A percentile compares a stretch with the other conserved stretches of the same genome.
These are phyloP conservation scores for Linurgus olivaceus DNA, from an alignment of 2,797 vertebrate species.

Conservation along the genomic window DNA sequence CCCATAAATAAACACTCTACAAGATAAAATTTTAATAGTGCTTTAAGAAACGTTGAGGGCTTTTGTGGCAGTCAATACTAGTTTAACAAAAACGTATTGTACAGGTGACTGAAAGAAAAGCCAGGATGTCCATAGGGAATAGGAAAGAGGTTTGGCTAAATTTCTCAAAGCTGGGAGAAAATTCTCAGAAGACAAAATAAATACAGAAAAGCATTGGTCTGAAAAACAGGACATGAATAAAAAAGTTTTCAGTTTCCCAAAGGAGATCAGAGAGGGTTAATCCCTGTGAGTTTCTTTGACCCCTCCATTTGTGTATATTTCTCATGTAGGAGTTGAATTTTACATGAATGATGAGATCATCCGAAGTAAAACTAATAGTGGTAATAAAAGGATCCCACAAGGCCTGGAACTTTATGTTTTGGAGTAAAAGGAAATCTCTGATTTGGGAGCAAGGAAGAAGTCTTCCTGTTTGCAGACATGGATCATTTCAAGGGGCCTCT, in stretches of 20 bases:
- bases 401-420: background rate
- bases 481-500: background rate
- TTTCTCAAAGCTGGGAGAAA: conserved; percentile 23
- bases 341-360: conserved; percentile 45
- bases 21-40: background rate
- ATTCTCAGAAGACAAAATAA: conserved; percentile 33
- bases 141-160: background rate
- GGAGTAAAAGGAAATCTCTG: background rate
- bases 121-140: background rate
- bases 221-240: conserved; percentile 21
- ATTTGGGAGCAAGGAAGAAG: background rate
- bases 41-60: conserved; percentile 11
- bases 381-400: conserved; percentile 18
- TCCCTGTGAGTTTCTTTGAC: conserved; percentile 24
- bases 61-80: background rate
- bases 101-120: background rate
- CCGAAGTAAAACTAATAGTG: background rate
- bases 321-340: conserved; percentile 8
- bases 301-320: background rate
- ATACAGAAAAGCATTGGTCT: conserved; percentile 2
- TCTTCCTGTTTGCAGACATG: background rate
- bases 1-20: background rate
- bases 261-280: conserved; percentile 20
- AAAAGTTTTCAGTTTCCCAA: background rate
- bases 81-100: background rate